phyloP scores from a whole-genome alignment of 2,888 invertebrate genomes.

The Rhopalosiphum nymphaeae region DNA sequence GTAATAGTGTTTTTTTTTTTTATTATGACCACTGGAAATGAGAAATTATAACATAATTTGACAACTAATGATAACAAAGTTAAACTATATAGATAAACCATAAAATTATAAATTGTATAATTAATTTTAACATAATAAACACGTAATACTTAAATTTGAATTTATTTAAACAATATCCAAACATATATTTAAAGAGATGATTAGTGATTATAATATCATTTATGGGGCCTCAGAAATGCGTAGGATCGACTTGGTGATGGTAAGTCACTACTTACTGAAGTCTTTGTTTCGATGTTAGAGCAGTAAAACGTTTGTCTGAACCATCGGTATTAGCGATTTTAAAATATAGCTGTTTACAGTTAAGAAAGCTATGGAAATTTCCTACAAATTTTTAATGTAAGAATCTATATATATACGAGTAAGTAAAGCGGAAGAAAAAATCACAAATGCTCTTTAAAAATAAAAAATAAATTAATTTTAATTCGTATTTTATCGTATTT shows the following conservation, averaged over 20 bases:
- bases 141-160: not conserved
- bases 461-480: not conserved
- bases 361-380: not conserved
- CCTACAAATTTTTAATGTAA: not conserved
- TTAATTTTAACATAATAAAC: not conserved
- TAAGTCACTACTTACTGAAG: not conserved
- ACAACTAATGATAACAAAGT: not conserved
- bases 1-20: not conserved
- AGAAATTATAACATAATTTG: fast-evolving
- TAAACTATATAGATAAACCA: not conserved
- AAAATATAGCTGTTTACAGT: not conserved
- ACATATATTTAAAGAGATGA: not conserved
- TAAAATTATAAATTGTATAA: not conserved
- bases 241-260: not conserved
- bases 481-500: not conserved
- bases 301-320: not conserved
- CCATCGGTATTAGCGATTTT: not conserved
- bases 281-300: not conserved
- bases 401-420: not conserved
- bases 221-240: not conserved
- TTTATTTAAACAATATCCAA: not conserved
- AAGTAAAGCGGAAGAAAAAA: not conserved
- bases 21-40: not conserved
- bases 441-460: not conserved
- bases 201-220: not conserved